Conservation (phyloP, 2,797 vertebrate genomes). For the Cuniculus paca region DNA sequence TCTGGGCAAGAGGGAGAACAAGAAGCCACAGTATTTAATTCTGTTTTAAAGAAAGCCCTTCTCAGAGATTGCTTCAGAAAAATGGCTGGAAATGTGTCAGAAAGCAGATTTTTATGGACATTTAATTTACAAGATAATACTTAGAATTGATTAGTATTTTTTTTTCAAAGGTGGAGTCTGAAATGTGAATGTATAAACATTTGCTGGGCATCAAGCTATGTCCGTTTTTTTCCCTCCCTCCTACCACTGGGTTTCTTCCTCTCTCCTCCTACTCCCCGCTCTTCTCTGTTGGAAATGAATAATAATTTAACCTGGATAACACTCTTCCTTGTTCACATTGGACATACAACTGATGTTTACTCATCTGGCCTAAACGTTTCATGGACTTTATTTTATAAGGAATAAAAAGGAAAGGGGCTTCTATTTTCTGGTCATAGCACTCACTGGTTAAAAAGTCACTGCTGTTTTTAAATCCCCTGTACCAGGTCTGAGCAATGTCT, state of each 20-base stretch:
- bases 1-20: conserved; percentile 4
- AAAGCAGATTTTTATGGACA: conserved; percentile 47
- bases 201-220: background rate
- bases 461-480: conserved; percentile 1
- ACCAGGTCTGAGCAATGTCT: background rate
- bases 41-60: conserved; percentile 65
- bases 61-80: conserved; percentile 49
- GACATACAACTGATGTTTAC: background rate
- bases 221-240: background rate
- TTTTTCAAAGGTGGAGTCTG: conserved; percentile 11
- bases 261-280: background rate
- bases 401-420: background rate
- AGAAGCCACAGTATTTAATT: conserved; percentile 22
- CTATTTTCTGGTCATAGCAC: background rate
- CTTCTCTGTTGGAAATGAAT: conserved; percentile 52
- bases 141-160: conserved; percentile 28
- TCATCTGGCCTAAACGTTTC: conserved; percentile 9
- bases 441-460: conserved; percentile 18
- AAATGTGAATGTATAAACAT: conserved; percentile 30
- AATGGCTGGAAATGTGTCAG: conserved; percentile 53
- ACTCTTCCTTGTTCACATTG: conserved; percentile 10
- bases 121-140: conserved; percentile 57
- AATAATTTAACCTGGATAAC: conserved; percentile 13
- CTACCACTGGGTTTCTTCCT: background rate
- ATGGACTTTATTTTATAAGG: conserved; percentile 54